Base-by-base conservation (phyloP, 2,888 invertebrate genomes). In the Tigriopus californicus region DNA sequence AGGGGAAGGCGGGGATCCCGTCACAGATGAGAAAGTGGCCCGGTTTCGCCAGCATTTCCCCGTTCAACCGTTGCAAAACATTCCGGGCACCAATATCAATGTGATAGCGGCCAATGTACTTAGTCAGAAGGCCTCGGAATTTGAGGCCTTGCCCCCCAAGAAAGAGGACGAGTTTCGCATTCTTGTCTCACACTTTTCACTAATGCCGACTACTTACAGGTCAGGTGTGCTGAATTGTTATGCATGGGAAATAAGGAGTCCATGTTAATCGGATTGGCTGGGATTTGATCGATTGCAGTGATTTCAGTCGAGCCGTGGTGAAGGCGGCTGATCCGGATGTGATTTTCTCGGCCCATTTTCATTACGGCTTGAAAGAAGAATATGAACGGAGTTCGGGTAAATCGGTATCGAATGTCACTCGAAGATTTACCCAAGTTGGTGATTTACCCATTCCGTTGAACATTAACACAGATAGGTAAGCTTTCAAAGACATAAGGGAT, bases 1-100 rank as follows among this genome's bases (percentile, higher is more conserved):
- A 8, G 95, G 97, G 13, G 95, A 97, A 72, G 81, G 73, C 56
- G 67, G 78, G 62, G 82, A 83, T 66, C 77, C 79, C 44, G 78
- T 87, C 47, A 79, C 79, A 22, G 71, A 74, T 51, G 71, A 77
- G n/a, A 87, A 86, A 72, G 69, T 83, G 6, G 70, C 74, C 15
- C 79, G 83, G 66, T 91, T 88, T 69, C 78, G 82, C 61, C 75
- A 78, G 64, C 79, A 82, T 63, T 90, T 89, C 69, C 76, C 77
- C 41, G 83, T 20, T 8, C 3, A 33, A 33, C 33, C 33, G 33
- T 8, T 33, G 33, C 33, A 33, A 33, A 33, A 33, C 8, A 33
- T 33, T 33, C 33, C 33, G 33, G 33, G 33, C 8, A 33, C 33
- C 4, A 33, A 8, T 33, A 33, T 33, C 33, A 33, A 33, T 33